Evolutionary conservation across 2,113 vertebrate genomes (phyloP).

Genomic region (Albula glossodonta): DNA sequence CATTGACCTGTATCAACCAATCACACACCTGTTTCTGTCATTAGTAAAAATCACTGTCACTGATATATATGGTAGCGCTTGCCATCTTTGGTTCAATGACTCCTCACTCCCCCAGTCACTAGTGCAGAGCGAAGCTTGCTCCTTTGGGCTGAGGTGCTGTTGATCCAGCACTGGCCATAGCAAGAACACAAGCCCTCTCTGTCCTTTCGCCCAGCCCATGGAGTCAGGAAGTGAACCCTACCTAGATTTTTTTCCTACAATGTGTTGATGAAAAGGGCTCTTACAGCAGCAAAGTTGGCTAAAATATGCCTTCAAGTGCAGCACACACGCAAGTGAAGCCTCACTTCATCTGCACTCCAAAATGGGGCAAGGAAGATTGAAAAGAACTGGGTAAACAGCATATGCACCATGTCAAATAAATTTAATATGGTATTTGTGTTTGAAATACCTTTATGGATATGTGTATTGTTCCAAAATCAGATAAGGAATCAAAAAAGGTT

Average conservation of each 20-base stretch:
- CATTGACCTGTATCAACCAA: too few species aligned
- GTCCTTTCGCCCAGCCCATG: background rate
- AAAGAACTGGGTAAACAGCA: background rate
- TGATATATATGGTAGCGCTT: too few species aligned
- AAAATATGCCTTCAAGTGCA: background rate
- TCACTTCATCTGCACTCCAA: background rate
- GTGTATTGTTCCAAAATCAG: too few species aligned
- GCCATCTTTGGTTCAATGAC: too few species aligned
- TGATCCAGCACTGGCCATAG: background rate
- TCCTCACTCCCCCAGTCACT: too few species aligned
- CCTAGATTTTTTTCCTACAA: background rate
- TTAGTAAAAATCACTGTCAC: too few species aligned
- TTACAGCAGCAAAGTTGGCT: background rate
- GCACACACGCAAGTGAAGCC: too few species aligned
- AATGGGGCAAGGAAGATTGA: background rate
- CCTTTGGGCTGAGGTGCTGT: background rate
- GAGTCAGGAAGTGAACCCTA: background rate
- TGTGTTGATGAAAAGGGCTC: background rate
- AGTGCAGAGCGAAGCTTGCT: background rate
- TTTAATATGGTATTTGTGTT: too few species aligned
- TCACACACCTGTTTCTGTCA: too few species aligned
- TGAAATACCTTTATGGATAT: too few species aligned
- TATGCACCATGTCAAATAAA: too few species aligned
- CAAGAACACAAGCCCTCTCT: background rate
- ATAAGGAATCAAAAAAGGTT: too few species aligned